Base-by-base conservation (phyloP, 2,113 vertebrate genomes). In the Solenodon paradoxus region DNA sequence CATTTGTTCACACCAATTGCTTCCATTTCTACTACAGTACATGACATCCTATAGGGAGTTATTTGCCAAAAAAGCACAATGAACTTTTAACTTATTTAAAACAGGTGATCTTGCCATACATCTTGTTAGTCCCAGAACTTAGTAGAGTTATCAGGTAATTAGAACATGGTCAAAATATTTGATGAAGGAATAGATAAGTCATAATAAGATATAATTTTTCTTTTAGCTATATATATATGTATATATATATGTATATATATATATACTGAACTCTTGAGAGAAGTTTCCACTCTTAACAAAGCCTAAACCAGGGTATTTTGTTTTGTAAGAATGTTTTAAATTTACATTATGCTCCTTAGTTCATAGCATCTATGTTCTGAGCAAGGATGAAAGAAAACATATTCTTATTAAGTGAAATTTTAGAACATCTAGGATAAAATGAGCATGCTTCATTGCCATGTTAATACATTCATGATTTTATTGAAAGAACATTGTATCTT, bases 101-200 rank as follows among this genome's bases (percentile, higher is more conserved):
- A 61, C 22, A 72, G 51, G 55, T 32, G 12, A 6, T 81, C 0
- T 51, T 24, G 9, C 7, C n/a, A 13, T 78, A 61, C 24, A 30
- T 20, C 72, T 64, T 51, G 10, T 13, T 89, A 53, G 32, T 92
- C 20, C 59, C 53, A 92, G 13, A 77, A 19, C 20, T 32, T 12
- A 20, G 15, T 22, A 71, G 38, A 35, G 7, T 87, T 77, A 80
- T 38, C 38, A 64, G 64, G 12, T 9, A 40, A 42, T 26, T 22
- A 49, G 53, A 86, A 92, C 40, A 59, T 77, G 19, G n/a, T 72
- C 38, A 91, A 45, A 88, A 95, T 74, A 69, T 74, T 63, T 91
- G 59, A 75, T 91, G 77, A 96, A 66, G 30, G 12, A 68, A 86
- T 86, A 66, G 79, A 82, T 49, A 79, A 74, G 30, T 71, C 16